These are phyloP conservation scores for Mystacornis crossleyi DNA, from an alignment of 2,113 vertebrate species.

Conservation along the genomic window DNA sequence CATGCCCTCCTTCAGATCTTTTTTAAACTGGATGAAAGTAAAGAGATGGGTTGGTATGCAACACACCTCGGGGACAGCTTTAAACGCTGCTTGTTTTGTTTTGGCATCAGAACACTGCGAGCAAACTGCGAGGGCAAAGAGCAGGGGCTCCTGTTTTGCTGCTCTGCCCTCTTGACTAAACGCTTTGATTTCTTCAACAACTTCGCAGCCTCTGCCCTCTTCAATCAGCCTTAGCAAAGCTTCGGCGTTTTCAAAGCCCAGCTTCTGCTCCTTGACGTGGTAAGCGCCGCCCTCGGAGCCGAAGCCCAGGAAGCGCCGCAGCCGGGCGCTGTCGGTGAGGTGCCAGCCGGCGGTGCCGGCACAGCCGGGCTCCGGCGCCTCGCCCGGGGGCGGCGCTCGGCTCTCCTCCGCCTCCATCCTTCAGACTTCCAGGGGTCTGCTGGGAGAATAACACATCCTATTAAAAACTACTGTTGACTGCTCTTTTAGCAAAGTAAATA, in stretches of 20 bases:
- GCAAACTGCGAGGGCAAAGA: constrained; percentile 90
- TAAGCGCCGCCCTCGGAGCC: constrained; percentile 85
- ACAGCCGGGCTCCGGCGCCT: constrained; percentile 65
- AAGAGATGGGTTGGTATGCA: constrained; percentile 86
- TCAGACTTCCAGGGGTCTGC: neutral
- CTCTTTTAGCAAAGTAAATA: neutral
- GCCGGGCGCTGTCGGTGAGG: constrained; percentile 77
- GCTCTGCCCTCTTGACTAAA: constrained; percentile 81
- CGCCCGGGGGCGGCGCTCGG: constrained; percentile 18
- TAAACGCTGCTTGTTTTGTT: constrained; percentile 89
- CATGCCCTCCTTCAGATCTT: constrained; percentile 90
- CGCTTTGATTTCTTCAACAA: constrained; percentile 85
- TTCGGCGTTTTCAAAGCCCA: constrained; percentile 75
- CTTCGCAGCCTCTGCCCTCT: constrained; percentile 85
- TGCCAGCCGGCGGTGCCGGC: constrained; percentile 66
- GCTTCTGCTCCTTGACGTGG: constrained; percentile 77
- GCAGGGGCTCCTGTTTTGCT: constrained; percentile 76
- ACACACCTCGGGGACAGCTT: constrained; percentile 88
- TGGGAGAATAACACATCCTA: neutral
- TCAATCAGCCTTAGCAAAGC: constrained; percentile 85
- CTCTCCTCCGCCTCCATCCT: constrained; percentile 57
- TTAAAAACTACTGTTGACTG: fast-evolving
- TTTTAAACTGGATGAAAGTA: constrained; percentile 91
- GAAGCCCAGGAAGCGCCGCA: constrained; percentile 90
- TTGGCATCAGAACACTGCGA: constrained; percentile 87